These are phyloP conservation scores for Trachops cirrhosus DNA, from an alignment of 2,797 vertebrate species.

Conservation along the genomic window DNA sequence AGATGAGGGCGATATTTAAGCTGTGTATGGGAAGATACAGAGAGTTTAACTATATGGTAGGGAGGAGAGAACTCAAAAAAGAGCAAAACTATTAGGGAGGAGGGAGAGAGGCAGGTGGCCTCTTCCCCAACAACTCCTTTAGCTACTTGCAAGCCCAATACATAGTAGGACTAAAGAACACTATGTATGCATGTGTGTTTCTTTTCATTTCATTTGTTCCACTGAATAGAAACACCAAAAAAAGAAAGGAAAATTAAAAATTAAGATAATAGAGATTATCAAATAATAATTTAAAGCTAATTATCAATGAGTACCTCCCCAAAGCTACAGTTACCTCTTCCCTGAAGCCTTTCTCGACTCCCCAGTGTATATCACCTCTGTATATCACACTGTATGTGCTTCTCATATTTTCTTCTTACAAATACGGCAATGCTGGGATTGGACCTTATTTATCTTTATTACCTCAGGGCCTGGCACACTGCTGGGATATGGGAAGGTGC, in stretches of 20 bases:
- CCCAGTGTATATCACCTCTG: accelerated
- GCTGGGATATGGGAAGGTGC: neutral
- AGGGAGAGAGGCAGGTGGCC: accelerated
- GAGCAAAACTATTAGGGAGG: neutral
- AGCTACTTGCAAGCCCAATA: neutral
- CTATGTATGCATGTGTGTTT: neutral
- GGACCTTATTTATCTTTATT: neutral
- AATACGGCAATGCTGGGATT: no score
- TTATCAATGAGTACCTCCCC: neutral
- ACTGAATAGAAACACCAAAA: neutral
- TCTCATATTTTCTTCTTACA: neutral
- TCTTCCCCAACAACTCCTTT: neutral
- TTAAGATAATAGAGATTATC: neutral
- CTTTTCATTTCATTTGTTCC: neutral
- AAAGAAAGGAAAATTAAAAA: neutral
- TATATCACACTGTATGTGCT: neutral
- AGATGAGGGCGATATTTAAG: neutral
- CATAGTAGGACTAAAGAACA: neutral
- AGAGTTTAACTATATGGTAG: neutral
- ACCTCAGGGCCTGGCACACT: neutral
- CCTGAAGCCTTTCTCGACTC: neutral
- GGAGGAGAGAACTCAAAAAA: neutral
- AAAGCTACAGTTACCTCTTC: neutral
- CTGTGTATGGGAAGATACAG: neutral
- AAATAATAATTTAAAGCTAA: neutral